phyloP scores from a whole-genome alignment of 2,797 vertebrate species.

The Anableps anableps region DNA sequence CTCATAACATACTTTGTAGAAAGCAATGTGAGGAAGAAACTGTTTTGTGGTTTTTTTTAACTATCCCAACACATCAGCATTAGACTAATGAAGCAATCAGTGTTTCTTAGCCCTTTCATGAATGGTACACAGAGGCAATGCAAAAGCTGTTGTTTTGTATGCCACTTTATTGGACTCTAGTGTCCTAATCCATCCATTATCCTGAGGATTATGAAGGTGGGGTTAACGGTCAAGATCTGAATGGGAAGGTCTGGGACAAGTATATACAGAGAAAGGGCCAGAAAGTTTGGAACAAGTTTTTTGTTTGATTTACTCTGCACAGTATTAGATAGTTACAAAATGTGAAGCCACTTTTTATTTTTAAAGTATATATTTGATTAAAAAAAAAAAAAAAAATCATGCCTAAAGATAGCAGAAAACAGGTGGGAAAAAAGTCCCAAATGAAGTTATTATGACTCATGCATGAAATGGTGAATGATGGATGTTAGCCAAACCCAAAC shows the following conservation, averaged over 20 bases:
- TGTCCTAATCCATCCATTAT: neutral
- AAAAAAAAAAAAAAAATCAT: neutral
- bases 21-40: neutral
- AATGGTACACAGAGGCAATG: neutral
- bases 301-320: neutral
- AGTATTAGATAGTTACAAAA: neutral
- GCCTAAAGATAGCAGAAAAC: too few species aligned
- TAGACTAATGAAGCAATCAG: neutral
- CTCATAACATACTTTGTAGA: neutral
- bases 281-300: neutral
- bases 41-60: neutral
- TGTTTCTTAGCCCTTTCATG: neutral
- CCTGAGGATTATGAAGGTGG: too few species aligned
- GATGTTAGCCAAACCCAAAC: constrained; percentile 1
- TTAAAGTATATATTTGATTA: neutral
- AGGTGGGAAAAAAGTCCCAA: neutral
- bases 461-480: neutral
- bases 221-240: neutral
- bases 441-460: neutral
- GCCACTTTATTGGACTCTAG: neutral
- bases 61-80: neutral
- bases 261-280: neutral
- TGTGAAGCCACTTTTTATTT: neutral
- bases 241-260: neutral
- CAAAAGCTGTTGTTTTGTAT: neutral